These are phyloP conservation scores for Mesembrinibis cayennensis DNA, from an alignment of 2,113 vertebrate species.

Conservation along the genomic window DNA sequence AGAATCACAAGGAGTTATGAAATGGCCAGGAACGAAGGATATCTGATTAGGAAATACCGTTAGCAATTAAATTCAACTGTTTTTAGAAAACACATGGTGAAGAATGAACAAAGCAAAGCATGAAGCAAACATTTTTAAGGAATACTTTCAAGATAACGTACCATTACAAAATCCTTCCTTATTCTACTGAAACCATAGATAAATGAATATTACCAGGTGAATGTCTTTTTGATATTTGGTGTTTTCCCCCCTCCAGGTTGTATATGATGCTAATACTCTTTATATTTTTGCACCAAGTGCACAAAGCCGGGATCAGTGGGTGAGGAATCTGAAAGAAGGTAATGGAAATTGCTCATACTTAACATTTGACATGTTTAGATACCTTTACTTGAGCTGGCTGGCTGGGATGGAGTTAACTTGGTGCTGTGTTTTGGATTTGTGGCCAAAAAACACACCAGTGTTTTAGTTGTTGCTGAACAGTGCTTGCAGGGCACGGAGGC, in stretches of 20 bases:
- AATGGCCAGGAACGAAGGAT: not conserved
- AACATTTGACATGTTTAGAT: not conserved
- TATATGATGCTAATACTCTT: conserved; percentile 86
- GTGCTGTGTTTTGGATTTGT: not conserved
- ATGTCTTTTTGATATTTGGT: not conserved
- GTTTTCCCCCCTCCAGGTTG: conserved; percentile 74
- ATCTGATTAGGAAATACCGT: not conserved
- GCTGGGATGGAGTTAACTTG: not conserved
- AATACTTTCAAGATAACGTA: not conserved
- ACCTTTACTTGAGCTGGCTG: not conserved
- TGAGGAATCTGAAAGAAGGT: conserved; percentile 92
- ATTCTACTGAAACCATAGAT: not conserved
- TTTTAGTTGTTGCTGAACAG: not conserved
- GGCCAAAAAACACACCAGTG: not conserved
- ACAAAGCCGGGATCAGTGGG: conserved; percentile 85
- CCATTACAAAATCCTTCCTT: not conserved
- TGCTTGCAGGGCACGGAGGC: not conserved
- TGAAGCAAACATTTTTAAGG: not conserved
- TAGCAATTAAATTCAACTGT: not conserved
- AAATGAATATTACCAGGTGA: not conserved
- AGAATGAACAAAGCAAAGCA: not conserved
- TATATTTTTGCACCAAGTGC: conserved; percentile 91
- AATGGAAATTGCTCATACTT: not conserved
- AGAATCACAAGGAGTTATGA: not conserved
- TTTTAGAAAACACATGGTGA: not conserved